Evolutionary conservation across 2,888 invertebrate genomes (phyloP), one percentile per base, ranked within the genome.

Genomic region (Drosophila nigricruria): DNA sequence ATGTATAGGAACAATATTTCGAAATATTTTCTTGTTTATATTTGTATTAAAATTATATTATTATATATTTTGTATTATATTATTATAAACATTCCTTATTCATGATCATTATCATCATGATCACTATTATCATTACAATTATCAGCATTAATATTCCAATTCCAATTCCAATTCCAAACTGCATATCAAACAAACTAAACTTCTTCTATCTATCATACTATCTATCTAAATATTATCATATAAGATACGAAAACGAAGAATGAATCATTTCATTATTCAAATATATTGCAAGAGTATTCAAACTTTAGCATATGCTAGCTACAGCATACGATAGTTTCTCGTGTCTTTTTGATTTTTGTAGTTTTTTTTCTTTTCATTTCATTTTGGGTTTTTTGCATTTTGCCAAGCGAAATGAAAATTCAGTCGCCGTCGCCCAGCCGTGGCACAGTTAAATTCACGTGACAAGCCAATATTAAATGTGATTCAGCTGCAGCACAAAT

Each of bases 381-480:
- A 25, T 47, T 65, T 74, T 53, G 27, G 49, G n/a, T n/a, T 54
- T 75, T 62, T 79, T 45, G 66, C 60, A 74, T 67, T 77, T 70
- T n/a, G 25, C 57, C 50, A 59, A 47, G 36, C 60, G 38, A 65
- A 70, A 80, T 74, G 79, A 58, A 77, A 69, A 59, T 61, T 75
- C 85, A 70, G 82, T 62, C 58, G 43, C 42, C 43, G 69, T 23
- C 40, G 56, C 18, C 23, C 64, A 59, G 52, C 61, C 63, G 79
- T 79, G 84, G 70, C 88, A 84, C 82, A 79, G 82, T 88, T 88
- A 73, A 88, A 85, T 82, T 88, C 88, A 84, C 86, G 85, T 88
- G 88, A 85, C 85, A 88, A 82, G 88, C 82, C 77, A 88, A 88
- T 88, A 85, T 83, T 85, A 88, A 83, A 83, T 77, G 82, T 82